Percentiles rank a stretch among this genome's conserved stretches.
Evolutionary conservation across 2,113 vertebrate genomes (phyloP).

Genomic region (Ceuthmochares aereus): DNA sequence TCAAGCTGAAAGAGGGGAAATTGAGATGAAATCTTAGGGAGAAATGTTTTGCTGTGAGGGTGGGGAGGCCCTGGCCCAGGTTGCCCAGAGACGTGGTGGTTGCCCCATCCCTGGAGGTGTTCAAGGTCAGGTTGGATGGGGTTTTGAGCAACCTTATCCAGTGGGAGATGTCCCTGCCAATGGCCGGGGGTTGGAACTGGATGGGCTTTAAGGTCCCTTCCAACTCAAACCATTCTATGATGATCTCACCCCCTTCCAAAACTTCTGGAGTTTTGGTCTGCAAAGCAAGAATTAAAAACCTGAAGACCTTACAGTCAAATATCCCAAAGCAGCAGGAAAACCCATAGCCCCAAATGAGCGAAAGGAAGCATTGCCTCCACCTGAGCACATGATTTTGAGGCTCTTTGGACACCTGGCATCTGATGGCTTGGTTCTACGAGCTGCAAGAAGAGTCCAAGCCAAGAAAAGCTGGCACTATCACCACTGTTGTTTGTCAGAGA

Average conservation of each 20-base stretch:
- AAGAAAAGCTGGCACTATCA: not conserved
- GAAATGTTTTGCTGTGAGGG: too few relatives aligned
- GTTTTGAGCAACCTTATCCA: too few relatives aligned
- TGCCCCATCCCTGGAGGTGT: too few relatives aligned
- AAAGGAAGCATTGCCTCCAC: not conserved
- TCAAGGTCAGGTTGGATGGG: too few relatives aligned
- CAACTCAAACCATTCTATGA: too few relatives aligned
- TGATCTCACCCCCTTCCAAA: not conserved
- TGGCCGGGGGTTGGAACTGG: too few relatives aligned
- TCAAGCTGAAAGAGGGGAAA: too few relatives aligned
- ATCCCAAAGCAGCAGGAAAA: not conserved
- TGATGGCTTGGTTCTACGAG: not conserved
- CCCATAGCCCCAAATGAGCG: not conserved
- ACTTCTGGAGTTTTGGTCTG: not conserved
- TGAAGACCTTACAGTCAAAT: not conserved
- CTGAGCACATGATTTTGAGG: not conserved
- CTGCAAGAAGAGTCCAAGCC: not conserved
- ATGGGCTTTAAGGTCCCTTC: too few relatives aligned
- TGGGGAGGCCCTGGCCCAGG: too few relatives aligned
- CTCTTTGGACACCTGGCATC: not conserved
- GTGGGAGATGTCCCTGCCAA: too few relatives aligned
- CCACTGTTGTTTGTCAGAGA: rapidly evolving
- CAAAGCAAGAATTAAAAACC: not conserved
- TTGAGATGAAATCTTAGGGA: too few relatives aligned
- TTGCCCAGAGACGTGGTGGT: too few relatives aligned